Percentiles rank a stretch among this genome's conserved stretches.
These are phyloP conservation scores for Globicephala melas DNA, from an alignment of 2,113 vertebrate genomes.

Conservation along the genomic window DNA sequence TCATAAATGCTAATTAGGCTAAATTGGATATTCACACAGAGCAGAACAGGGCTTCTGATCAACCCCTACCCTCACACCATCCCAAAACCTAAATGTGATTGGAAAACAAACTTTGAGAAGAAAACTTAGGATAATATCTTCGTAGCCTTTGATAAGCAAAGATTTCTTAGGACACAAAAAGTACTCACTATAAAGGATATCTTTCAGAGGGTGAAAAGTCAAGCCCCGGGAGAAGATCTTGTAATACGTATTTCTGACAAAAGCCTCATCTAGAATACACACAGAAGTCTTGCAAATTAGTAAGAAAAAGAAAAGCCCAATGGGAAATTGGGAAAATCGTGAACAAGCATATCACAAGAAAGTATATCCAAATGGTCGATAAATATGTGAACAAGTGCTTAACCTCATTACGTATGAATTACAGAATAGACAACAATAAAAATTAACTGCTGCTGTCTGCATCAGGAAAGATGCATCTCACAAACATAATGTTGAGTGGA, in stretches of 20 bases:
- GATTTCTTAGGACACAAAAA: conserved; percentile 12
- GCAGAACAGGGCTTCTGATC: background rate
- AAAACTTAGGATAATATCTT: background rate
- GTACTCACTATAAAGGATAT: background rate
- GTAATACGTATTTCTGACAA: background rate
- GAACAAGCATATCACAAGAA: background rate
- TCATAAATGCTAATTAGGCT: background rate
- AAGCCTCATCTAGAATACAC: background rate
- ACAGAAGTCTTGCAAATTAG: background rate
- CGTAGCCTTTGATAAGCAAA: background rate
- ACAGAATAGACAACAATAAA: background rate
- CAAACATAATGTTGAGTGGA: background rate
- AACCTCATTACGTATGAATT: background rate
- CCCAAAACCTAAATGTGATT: background rate
- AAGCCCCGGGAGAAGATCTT: background rate
- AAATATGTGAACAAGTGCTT: background rate
- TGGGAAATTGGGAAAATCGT: background rate
- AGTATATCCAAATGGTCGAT: background rate
- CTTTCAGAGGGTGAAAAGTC: background rate
- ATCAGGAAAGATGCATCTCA: background rate
- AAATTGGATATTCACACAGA: background rate
- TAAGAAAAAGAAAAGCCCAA: background rate
- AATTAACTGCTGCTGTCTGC: background rate
- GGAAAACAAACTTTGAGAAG: background rate
- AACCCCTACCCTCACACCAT: background rate